phyloP scores from a whole-genome alignment of 2,797 vertebrate species.

The Myotis vivesi region DNA sequence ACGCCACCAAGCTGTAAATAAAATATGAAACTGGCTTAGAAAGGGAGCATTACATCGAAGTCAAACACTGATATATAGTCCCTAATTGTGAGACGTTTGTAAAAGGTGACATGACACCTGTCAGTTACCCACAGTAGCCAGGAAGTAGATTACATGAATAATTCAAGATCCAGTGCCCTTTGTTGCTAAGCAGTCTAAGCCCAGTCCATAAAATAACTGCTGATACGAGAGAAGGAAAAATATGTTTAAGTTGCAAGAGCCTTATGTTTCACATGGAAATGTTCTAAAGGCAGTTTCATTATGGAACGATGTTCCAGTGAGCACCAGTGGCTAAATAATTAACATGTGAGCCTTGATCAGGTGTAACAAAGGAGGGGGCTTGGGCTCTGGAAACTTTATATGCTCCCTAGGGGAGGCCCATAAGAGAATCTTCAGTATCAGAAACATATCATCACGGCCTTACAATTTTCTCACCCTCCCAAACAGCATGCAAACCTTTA shows the following conservation, averaged over 20 bases:
- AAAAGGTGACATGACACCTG: slow-evolving; percentile 86
- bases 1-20: slow-evolving; percentile 81
- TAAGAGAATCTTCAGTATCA: slow-evolving; percentile 4
- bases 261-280: slow-evolving; percentile 64
- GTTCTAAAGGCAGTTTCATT: slow-evolving; percentile 51
- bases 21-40: slow-evolving; percentile 82
- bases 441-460: not conserved
- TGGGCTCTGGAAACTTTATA: slow-evolving; percentile 51
- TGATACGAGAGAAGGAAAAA: slow-evolving; percentile 81
- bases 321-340: slow-evolving; percentile 67
- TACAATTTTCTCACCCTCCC: not conserved
- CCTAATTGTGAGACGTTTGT: slow-evolving; percentile 84
- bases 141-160: slow-evolving; percentile 87
- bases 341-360: slow-evolving; percentile 47
- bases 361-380: slow-evolving; percentile 11
- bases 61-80: slow-evolving; percentile 79
- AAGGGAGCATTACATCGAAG: slow-evolving; percentile 64
- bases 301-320: not conserved
- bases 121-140: slow-evolving; percentile 84
- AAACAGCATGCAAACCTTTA: not conserved
- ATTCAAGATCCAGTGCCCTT: slow-evolving; percentile 84
- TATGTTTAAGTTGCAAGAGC: slow-evolving; percentile 78
- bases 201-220: slow-evolving; percentile 78
- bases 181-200: slow-evolving; percentile 81
- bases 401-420: not conserved